Percentiles rank a stretch among this genome's conserved stretches.
These are phyloP conservation scores for Mylabris sibirica DNA, from an alignment of 2,888 invertebrate genomes.

Conservation along the genomic window DNA sequence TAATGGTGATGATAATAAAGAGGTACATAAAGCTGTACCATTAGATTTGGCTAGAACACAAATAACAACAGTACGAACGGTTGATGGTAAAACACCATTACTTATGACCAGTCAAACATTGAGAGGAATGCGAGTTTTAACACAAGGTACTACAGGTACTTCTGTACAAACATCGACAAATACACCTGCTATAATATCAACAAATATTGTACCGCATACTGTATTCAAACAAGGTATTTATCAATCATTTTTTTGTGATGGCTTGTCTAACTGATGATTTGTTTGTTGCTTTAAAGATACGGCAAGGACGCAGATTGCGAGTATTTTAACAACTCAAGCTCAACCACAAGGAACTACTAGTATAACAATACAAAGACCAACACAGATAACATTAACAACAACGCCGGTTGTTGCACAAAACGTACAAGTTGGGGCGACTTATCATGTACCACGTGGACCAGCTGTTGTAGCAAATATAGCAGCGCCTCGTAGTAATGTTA, in stretches of 20 bases:
- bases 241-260: constrained; percentile 17
- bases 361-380: constrained; percentile 55
- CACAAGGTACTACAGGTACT: constrained; percentile 54
- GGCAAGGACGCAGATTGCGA: constrained; percentile 41
- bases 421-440: constrained; percentile 52
- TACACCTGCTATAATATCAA: constrained; percentile 58
- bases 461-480: constrained; percentile 80
- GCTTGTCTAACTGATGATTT: constrained; percentile 14
- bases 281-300: constrained; percentile 37
- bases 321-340: constrained; percentile 41
- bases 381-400: constrained; percentile 58
- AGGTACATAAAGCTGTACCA: constrained; percentile 66
- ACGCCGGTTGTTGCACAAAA: constrained; percentile 54
- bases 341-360: constrained; percentile 46
- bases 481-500: constrained; percentile 71
- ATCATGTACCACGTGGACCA: constrained; percentile 67
- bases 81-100: constrained; percentile 59
- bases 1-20: constrained; percentile 65
- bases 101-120: constrained; percentile 57
- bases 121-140: constrained; percentile 58
- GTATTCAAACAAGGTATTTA: constrained; percentile 64
- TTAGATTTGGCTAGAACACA: constrained; percentile 64
- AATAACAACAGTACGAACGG: constrained; percentile 63
- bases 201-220: constrained; percentile 62
- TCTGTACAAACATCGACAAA: constrained; percentile 51